phyloP scores from a whole-genome alignment of 2,797 vertebrate species.

The Vultur gryphus region DNA sequence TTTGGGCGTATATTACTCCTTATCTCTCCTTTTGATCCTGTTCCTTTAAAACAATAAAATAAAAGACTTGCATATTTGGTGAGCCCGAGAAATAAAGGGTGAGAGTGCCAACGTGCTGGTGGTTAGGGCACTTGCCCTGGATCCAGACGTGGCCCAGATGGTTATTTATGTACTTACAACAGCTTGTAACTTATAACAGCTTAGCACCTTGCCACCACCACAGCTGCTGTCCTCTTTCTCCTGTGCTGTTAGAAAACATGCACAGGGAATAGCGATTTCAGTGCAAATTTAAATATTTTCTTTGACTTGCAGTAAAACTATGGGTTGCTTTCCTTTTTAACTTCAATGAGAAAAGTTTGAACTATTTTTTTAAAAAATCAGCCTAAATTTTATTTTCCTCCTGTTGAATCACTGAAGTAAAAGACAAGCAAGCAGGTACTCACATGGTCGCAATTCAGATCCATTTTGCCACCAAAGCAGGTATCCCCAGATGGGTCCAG shows the following conservation, averaged over 20 bases:
- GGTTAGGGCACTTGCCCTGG: not conserved
- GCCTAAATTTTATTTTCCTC: not conserved
- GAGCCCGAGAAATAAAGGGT: not conserved
- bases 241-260: not conserved
- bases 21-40: not conserved
- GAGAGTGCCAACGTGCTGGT: rapidly evolving
- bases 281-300: not conserved
- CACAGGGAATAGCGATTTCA: not conserved
- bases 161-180: not conserved
- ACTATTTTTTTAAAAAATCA: not conserved
- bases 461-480: not conserved
- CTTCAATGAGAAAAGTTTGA: not conserved
- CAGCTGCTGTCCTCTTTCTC: not conserved
- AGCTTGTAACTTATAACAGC: not conserved
- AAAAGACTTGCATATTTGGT: not conserved
- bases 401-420: not conserved
- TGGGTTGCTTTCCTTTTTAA: not conserved
- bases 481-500: not conserved
- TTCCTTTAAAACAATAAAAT: not conserved
- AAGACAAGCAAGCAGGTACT: not conserved
- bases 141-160: not conserved
- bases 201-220: not conserved
- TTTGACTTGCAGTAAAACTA: not conserved
- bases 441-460: rapidly evolving
- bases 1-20: not conserved